Evolutionary conservation across 2,113 vertebrate species (phyloP), one percentile per base, ranked within the genome.

Genomic region (Xyrauchen texanus): DNA sequence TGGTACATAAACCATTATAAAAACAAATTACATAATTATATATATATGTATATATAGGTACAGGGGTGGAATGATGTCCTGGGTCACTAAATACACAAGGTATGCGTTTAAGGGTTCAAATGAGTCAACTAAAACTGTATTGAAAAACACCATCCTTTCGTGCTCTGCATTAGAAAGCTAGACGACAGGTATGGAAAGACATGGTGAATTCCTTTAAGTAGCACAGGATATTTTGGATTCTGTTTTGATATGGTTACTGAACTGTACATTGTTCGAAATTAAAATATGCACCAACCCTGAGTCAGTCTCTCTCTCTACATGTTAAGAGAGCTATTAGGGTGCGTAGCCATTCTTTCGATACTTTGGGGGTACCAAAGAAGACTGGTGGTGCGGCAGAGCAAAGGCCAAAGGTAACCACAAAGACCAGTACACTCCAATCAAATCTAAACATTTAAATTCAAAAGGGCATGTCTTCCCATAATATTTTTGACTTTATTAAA

Each of bases 291-390:
- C 63, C 21, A 68, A 15, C 7, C 8, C 13, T 57, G 4, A 87
- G 80, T 87, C 81, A 89, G 81, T 88, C 68, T 87, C 82, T 88
- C 68, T 68, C 84, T 85, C 81, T 80, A 34, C 13, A 84, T 83
- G 81, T 84, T 16, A 96, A 96, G 95, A 93, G 95, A 83, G 95
- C 95, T 85, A 96, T 96, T 79, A 87, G 95, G 85, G 95, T 95
- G 76, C 90, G 95, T 70, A 96, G 95, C 85, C 94, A 96, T 87
- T 95, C 95, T 13, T 94, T 96, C 86, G 95, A 96, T 85, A 94
- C 91, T 70, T 91, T 94, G 81, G 94, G 94, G 4, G 90, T 86
- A 0, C 88, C 89, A 51, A 93, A 86, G 79, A 94, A 91, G 81
- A 86, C 58, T 7, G 81, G 76, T 45, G 84, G 84, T 15, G 81